Evolutionary conservation across 1,140 invertebrate genomes (phyloP).

Genomic region (Halotydeus destructor): DNA sequence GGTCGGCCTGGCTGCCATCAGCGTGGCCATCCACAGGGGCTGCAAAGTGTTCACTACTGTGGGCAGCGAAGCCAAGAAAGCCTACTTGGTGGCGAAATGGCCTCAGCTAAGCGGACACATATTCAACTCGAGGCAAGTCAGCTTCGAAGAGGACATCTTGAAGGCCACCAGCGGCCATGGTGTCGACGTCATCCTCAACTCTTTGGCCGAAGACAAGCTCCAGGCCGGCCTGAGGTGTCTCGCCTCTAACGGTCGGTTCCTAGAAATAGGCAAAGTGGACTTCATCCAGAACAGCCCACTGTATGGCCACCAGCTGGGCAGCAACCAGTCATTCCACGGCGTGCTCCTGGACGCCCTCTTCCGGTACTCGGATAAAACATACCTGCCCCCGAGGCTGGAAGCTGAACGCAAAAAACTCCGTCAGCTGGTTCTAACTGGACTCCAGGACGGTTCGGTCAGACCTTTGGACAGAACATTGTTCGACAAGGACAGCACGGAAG

Average conservation of each 20-base stretch:
- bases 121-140: slow-evolving; percentile 31
- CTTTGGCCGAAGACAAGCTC: slow-evolving; percentile 65
- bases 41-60: slow-evolving; percentile 72
- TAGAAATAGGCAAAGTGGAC: slow-evolving; percentile 94
- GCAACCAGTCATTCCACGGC: slow-evolving; percentile 88
- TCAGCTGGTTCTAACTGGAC: slow-evolving; percentile 49
- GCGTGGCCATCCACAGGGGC: slow-evolving; percentile 64
- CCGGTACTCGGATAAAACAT: too few relatives aligned
- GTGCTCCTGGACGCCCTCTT: slow-evolving; percentile 80
- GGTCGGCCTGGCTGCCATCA: slow-evolving; percentile 81
- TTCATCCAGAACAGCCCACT: slow-evolving; percentile 66
- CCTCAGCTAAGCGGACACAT: slow-evolving; percentile 30
- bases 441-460: slow-evolving; percentile 55
- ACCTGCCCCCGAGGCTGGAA: too few relatives aligned
- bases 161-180: slow-evolving; percentile 37
- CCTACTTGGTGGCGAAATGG: slow-evolving; percentile 28
- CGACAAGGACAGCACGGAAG: slow-evolving; percentile 59
- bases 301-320: slow-evolving; percentile 86
- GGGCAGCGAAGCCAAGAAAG: slow-evolving; percentile 27
- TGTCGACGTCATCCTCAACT: slow-evolving; percentile 82
- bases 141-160: slow-evolving; percentile 28
- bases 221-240: slow-evolving; percentile 76
- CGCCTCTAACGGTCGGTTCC: slow-evolving; percentile 67
- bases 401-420: slow-evolving; percentile 12
- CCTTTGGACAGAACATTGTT: slow-evolving; percentile 64